Conservation (phyloP, 2,888 invertebrate species). For the Nasonovia ribisnigri region DNA sequence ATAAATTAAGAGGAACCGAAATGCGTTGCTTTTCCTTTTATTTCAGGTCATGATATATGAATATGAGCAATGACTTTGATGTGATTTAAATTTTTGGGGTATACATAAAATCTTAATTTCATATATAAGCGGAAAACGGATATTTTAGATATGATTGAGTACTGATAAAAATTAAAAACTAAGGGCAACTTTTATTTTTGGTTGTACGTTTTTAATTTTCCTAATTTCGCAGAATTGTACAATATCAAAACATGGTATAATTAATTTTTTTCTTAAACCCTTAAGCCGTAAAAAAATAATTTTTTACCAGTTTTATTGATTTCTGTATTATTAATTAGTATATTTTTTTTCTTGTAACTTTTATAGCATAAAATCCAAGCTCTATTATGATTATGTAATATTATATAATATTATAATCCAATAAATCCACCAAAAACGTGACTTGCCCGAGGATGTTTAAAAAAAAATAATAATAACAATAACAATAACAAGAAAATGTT, state of each 20-base stretch:
- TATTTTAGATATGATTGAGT: background rate
- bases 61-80: background rate
- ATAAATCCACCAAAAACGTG: background rate
- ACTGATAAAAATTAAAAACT: background rate
- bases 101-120: background rate
- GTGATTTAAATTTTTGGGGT: background rate
- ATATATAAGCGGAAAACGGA: background rate
- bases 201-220: background rate
- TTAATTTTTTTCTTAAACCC: background rate
- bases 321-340: background rate
- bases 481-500: background rate
- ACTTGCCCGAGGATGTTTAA: background rate
- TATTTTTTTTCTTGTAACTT: background rate
- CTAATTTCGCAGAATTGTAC: too few species aligned
- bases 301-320: background rate
- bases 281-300: background rate
- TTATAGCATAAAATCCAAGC: background rate
- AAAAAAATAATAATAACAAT: background rate
- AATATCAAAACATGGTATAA: too few species aligned
- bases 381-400: background rate
- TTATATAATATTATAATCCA: background rate
- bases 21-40: background rate
- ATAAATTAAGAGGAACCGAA: background rate
- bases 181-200: background rate
- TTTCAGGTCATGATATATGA: background rate